Conservation (phyloP, 2,797 vertebrate genomes). For the Halcyon chelicuti region DNA sequence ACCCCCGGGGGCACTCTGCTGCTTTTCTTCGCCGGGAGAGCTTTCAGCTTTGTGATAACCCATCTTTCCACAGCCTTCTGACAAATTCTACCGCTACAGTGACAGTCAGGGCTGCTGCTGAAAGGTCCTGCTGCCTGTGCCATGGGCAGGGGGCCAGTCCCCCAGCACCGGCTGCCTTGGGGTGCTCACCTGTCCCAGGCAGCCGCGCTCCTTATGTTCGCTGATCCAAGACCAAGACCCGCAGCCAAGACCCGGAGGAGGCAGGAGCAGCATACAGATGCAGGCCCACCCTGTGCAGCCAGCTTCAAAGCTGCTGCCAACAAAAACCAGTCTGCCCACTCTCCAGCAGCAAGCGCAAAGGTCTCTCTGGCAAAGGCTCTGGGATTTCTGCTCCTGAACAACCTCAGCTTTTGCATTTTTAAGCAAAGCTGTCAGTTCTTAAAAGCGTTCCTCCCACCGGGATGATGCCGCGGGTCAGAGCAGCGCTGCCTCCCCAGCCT, state of each 20-base stretch:
- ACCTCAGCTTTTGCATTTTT: neutral
- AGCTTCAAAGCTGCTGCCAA: neutral
- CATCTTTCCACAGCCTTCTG: neutral
- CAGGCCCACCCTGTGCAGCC: neutral
- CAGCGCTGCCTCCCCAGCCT: neutral
- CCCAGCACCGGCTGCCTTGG: accelerated
- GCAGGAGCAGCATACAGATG: neutral
- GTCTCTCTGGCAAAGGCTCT: neutral
- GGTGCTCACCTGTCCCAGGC: neutral
- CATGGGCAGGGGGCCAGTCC: neutral
- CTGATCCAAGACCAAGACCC: too few species aligned
- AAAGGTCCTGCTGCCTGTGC: neutral
- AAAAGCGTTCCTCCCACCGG: neutral
- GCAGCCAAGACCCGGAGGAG: neutral
- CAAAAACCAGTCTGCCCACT: accelerated
- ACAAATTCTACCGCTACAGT: neutral
- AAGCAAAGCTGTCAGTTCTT: neutral
- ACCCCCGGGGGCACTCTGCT: neutral
- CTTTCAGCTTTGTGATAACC: neutral
- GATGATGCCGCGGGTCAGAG: accelerated
- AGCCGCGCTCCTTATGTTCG: accelerated
- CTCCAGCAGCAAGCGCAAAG: neutral
- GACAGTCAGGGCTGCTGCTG: neutral
- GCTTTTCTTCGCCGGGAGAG: neutral
- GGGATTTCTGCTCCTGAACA: neutral